Evolutionary conservation across 2,797 vertebrate species (phyloP).

Genomic region (Cyclura pinguis): DNA sequence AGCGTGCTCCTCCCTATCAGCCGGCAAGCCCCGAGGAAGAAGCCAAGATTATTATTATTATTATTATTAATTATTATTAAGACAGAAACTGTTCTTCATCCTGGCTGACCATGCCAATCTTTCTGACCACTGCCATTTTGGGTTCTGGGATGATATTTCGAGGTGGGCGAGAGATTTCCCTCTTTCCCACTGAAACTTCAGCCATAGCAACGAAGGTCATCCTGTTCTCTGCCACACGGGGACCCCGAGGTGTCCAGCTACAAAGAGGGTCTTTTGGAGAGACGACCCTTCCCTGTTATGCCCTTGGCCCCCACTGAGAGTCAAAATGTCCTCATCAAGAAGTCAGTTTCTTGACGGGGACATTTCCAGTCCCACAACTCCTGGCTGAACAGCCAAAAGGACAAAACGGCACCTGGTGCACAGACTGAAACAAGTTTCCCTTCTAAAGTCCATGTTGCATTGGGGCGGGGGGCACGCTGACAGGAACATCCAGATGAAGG

Average conservation of each 20-base stretch:
- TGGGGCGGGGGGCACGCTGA: too few relatives aligned
- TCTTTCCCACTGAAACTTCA: slow-evolving; percentile 41
- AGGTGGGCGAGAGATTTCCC: not conserved
- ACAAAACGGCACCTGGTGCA: not conserved
- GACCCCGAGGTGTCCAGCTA: not conserved
- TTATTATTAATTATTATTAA: not conserved
- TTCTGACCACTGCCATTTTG: slow-evolving; percentile 16
- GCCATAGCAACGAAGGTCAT: slow-evolving; percentile 39
- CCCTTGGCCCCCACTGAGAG: too few relatives aligned
- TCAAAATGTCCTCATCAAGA: not conserved
- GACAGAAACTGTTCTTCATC: slow-evolving; percentile 30
- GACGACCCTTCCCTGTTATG: not conserved
- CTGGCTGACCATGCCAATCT: slow-evolving; percentile 51
- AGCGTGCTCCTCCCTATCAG: too few relatives aligned
- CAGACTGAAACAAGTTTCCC: not conserved
- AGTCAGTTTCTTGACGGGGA: not conserved
- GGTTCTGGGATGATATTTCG: slow-evolving; percentile 41
- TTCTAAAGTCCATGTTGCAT: too few relatives aligned
- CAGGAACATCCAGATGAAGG: too few relatives aligned
- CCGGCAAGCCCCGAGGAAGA: not conserved
- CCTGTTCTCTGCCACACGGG: not conserved
- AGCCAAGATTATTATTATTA: not conserved
- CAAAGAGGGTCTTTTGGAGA: not conserved
- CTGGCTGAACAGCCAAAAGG: not conserved
- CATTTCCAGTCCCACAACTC: too few relatives aligned